phyloP scores from a whole-genome alignment of 2,888 invertebrate genomes.

The Malthinus seriepunctatus region DNA sequence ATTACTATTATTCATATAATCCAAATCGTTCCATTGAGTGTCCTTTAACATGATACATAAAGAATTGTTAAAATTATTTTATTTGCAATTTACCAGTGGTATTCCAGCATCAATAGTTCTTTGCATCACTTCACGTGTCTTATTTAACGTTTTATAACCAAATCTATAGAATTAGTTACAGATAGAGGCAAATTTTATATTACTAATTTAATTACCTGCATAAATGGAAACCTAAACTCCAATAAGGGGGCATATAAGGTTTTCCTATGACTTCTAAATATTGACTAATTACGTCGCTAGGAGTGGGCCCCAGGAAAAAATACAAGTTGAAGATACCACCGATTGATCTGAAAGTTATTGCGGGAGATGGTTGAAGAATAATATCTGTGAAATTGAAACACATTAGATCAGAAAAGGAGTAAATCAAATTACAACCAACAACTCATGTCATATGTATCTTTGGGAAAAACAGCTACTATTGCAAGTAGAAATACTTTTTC shows the following conservation, averaged over 20 bases:
- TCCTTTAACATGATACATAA: constrained; percentile 56
- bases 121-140: constrained; percentile 68
- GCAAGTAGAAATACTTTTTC: too few relatives aligned
- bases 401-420: constrained; percentile 9
- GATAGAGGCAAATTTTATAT: constrained; percentile 5
- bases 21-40: constrained; percentile 84
- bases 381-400: constrained; percentile 62
- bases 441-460: too few relatives aligned
- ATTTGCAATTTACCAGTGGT: constrained; percentile 65
- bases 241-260: constrained; percentile 84
- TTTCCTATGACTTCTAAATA: constrained; percentile 73
- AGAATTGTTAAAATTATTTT: neutral
- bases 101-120: constrained; percentile 74
- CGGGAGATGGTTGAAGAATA: constrained; percentile 77
- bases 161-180: constrained; percentile 26
- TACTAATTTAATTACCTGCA: constrained; percentile 61
- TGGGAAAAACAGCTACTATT: too few relatives aligned
- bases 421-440: too few relatives aligned
- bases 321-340: constrained; percentile 84
- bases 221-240: constrained; percentile 87
- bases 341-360: constrained; percentile 78
- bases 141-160: constrained; percentile 68
- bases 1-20: constrained; percentile 78
- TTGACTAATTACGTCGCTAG: constrained; percentile 68
- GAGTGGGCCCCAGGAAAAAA: constrained; percentile 76